Base-by-base conservation (phyloP, 2,888 invertebrate species). In the Napeogenes sylphis region DNA sequence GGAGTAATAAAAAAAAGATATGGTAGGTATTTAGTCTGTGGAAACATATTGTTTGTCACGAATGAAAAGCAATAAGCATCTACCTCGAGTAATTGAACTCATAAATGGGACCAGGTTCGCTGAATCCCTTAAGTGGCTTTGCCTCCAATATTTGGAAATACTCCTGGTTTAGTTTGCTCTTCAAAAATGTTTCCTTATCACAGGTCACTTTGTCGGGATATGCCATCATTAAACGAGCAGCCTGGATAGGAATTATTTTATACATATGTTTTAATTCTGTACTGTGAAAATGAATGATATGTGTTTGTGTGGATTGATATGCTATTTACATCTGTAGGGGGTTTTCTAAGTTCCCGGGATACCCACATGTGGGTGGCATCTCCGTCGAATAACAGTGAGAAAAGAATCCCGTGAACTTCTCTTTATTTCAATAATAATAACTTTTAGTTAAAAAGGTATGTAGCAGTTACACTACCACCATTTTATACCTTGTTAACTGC, bases 141-240 rank as follows among this genome's bases (percentile, higher is more conserved):
- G 83, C 74, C 66, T 92, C 91, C 77, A 93, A 91, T 47, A 93
- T 78, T 57, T 87, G 86, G 71, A 94, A 94, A 72, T 92, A 89
- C 45, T 87, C 90, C 1, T 92, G 85, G 67, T 93, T 92, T 4
- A 94, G 80, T 78, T 93, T 93, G 64, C 94, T 94, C 56, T 92
- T 91, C 13, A 94, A 80, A 67, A 94, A 93, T 2, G 93, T 93
- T 70, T 94, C 93, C 61, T 93, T 88, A 70, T 94, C 94, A 71
- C 94, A 94, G 0, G 90, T 90, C 6, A 94, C 92, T 77, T 90
- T 92, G 65, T 92, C 81, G 0, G 85, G 86, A 73, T 94, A 94
- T 0, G 91, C 89, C 62, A 91, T 87, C 93, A 94, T 94, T 45
- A 94, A 76, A 59, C 93, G 83, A 6, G 94, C 94, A 10, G 95